These are phyloP conservation scores for Megaceryle torquata DNA, from an alignment of 2,113 vertebrate species.

Conservation along the genomic window DNA sequence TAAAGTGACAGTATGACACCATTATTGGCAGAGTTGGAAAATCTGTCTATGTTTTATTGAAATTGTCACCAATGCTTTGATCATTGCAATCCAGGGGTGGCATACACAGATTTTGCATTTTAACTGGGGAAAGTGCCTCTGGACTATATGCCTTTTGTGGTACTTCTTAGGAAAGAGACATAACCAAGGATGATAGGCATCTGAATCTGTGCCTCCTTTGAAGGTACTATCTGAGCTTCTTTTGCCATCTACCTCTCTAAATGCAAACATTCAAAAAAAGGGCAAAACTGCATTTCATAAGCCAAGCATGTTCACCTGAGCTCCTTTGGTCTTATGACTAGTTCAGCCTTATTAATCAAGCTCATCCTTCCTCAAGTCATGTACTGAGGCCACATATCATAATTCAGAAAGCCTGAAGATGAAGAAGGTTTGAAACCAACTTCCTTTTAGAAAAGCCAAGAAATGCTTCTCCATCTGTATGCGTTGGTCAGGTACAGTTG, in stretches of 20 bases:
- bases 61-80: not conserved
- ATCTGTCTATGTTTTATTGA: not conserved
- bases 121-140: not conserved
- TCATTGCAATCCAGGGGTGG: not conserved
- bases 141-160: not conserved
- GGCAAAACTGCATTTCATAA: not conserved
- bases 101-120: not conserved
- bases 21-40: not conserved
- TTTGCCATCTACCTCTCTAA: not conserved
- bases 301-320: not conserved
- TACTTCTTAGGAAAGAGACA: not conserved
- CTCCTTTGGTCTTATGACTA: not conserved
- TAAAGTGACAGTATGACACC: not conserved
- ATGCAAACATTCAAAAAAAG: not conserved
- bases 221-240: not conserved
- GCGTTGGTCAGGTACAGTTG: not conserved
- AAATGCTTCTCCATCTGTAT: not conserved
- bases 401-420: not conserved
- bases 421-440: not conserved
- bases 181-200: not conserved
- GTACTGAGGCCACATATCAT: not conserved
- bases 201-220: not conserved
- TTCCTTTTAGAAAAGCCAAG: not conserved
- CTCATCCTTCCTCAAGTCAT: not conserved
- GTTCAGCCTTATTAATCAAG: not conserved